Evolutionary conservation across 2,888 invertebrate genomes (phyloP), one percentile per base, ranked within the genome.

Genomic region (Scaptomyza flava): DNA sequence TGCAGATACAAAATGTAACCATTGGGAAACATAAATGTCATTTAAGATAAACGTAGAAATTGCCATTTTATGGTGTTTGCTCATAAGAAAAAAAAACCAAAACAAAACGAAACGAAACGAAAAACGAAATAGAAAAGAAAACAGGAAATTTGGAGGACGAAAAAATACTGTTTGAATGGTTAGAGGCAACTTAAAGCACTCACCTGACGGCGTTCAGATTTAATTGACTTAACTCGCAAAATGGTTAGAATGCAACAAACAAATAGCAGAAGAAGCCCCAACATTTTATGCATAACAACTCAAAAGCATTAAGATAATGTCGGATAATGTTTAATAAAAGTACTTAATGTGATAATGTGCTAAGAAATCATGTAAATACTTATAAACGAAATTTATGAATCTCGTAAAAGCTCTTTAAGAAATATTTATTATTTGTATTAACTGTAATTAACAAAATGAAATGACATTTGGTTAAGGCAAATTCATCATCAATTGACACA

Each of bases 1-100:
- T 75, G 71, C 41, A 20, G 77, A 68, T 79, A 76, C 72, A 67
- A 84, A 81, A 82, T 84, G 82, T 66, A 87, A 58, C 85, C 85
- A 81, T 67, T 79, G 82, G 82, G 82, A 87, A 79, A 84, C 82
- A 82, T 82, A 82, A 82, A 87, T 82, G 82, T 84, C 82, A 82
- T 85, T 87, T 72, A 60, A 87, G 85, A 82, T 87, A 87, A 84
- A 79, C 79, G 74, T 79, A 70, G 84, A 82, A 87, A 82, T 74
- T 84, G 85, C 56, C 66, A 73, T 84, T 82, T 87, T 59, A 84
- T 81, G 87, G 69, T 54, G 61, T 57, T 68, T 56, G 51, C 62
- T 61, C 52, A 80, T 48, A 56, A 63, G 46, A 41, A 14, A 38
- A 3, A 7, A 17, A 17, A 17, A 17, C n/a, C n/a, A 17, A 17